Evolutionary conservation across 2,113 vertebrate species (phyloP).

Genomic region (Poecile atricapillus): DNA sequence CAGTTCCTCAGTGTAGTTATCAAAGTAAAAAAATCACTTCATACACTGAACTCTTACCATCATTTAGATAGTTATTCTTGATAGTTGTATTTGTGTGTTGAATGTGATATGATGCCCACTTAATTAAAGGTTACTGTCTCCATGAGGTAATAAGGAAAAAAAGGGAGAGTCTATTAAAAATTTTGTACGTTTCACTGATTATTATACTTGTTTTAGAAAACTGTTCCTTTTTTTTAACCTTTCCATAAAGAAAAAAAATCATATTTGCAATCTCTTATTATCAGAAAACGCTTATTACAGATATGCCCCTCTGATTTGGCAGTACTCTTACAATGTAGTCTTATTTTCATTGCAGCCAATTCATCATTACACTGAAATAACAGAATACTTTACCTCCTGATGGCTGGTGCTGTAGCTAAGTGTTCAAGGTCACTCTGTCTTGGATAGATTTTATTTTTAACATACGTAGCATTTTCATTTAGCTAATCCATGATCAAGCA

Average conservation of each 20-base stretch:
- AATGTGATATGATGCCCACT: not conserved
- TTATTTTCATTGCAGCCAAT: not conserved
- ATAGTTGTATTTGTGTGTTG: not conserved
- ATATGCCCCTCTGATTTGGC: not conserved
- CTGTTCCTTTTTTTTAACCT: not conserved
- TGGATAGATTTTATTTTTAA: slow-evolving; percentile 1
- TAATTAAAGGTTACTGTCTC: not conserved
- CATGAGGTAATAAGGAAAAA: not conserved
- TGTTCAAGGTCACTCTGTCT: slow-evolving; percentile 3
- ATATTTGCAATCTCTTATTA: not conserved
- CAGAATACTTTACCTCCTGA: not conserved
- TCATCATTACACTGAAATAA: not conserved
- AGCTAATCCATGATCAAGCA: not conserved
- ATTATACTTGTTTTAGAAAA: not conserved
- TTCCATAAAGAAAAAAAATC: not conserved
- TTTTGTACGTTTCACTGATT: not conserved
- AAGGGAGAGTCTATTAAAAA: not conserved
- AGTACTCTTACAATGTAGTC: not conserved
- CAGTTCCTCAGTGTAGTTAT: not conserved
- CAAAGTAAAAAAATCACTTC: not conserved
- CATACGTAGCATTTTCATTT: not conserved
- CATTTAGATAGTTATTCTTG: slow-evolving; percentile 1
- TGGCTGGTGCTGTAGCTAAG: not conserved
- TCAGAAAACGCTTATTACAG: not conserved
- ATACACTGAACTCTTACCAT: not conserved